Base-by-base conservation (phyloP, 35 echinoderm and acorn worm genomes). In the Nesometra sesokonis region DNA sequence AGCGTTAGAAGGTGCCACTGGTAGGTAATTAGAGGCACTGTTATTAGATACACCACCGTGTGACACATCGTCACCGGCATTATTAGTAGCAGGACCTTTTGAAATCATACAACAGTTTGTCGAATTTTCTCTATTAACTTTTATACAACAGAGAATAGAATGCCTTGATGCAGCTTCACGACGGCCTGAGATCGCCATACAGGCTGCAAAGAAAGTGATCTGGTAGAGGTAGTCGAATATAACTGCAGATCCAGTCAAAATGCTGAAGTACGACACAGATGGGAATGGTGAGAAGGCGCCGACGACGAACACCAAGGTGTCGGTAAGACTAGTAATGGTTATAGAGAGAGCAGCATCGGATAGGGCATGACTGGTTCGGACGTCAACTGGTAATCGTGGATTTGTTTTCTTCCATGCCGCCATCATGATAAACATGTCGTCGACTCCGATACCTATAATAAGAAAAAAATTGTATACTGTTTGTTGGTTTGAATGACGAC, bases 371-470 rank as follows among this genome's bases (percentile, higher is more conserved):
- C 92, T 92, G 78, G 93, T 93, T 27, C 95, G 86, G 30, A 85
- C 81, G 85, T 94, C 95, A 11, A 98, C 89, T 13, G 92, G 35
- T 13, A 77, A 77, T 31, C 15, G 29, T 0, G 90, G 90, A 32
- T 82, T 85, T 0, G 95, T 98, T 35, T 91, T 84, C 15, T 92
- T 84, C 95, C 95, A 98, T 30, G 95, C 86, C 17, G 89, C 95
- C 21, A 98, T 47, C 95, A 98, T 98, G 57, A 98, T 98, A 78
- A 98, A 98, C 83, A 93, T 98, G 86, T 98, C 95, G 90, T 94
- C 92, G 36, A 94, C 80, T 32, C 95, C 95, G 80, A 98, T 90
- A n/a, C 95, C 95, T 98, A 77, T 27, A 31, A 57, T 23, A 84
- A 89, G 29, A 87, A 86, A 33, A 80, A 15, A 19, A 76, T 37